Evolutionary conservation across 2,888 invertebrate genomes (phyloP), one percentile per base, ranked within the genome.

Genomic region (Elegia similella): DNA sequence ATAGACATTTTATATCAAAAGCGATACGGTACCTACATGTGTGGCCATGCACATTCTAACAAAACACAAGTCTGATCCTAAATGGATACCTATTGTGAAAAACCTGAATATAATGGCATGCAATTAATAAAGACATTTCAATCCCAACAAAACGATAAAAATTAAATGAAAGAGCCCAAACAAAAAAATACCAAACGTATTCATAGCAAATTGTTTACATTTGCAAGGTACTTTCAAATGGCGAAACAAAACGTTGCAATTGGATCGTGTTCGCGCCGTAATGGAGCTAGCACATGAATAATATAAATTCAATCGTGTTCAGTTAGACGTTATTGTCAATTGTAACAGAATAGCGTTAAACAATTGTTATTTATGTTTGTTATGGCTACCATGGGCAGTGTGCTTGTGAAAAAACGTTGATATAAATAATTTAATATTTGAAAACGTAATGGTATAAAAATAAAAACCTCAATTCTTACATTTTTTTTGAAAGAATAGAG

Each of bases 251-350:
- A 44, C 53, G 53, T 43, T 55, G 32, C 44, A 55, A 55, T 55
- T 44, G 32, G 30, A 30, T 44, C 44, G 44, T 34, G 44, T 46
- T 54, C 52, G 42, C 17, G 43, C 42, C 30, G 30, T 55, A 17
- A 55, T 44, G 30, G 54, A 32, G 16, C 50, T 44, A 42, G 44
- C 54, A 46, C 54, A 44, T 55, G 43, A 55, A 44, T 55, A 44
- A 43, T 55, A 55, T 44, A 56, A 60, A 63, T 60, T 58, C 56
- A 60, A 61, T 60, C 56, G 54, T 55, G 61, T 56, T 58, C 61
- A 60, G 61, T 58, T 50, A 44, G 55, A 52, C 53, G 48, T 60
- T 54, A 61, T 63, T 59, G 63, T 60, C 63, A 54, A 58, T 56
- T 42, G 53, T 57, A 59, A 57, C 60, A 57, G 58, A 52, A 60